Percentiles rank a stretch among this genome's conserved stretches.
These are phyloP conservation scores for Oplegnathus fasciatus DNA, from an alignment of 2,113 vertebrate genomes.

Conservation along the genomic window DNA sequence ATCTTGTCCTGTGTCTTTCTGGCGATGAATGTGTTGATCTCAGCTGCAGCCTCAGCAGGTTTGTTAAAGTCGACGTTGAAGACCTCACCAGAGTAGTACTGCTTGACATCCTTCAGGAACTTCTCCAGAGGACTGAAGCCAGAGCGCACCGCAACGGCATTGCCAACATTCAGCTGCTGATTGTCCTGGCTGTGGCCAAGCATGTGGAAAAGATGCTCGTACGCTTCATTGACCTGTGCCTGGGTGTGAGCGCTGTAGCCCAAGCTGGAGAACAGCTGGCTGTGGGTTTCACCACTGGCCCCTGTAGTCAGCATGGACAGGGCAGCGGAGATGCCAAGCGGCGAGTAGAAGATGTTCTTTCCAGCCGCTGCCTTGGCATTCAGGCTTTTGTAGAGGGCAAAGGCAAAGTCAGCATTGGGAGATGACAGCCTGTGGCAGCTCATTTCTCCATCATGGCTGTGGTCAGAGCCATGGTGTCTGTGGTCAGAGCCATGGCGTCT, in stretches of 20 bases:
- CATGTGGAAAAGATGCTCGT: conserved; percentile 75
- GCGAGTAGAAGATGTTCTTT: conserved; percentile 86
- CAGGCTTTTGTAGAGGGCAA: conserved; percentile 86
- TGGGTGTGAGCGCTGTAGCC: conserved; percentile 63
- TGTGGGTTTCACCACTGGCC: conserved; percentile 66
- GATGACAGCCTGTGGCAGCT: conserved; percentile 58
- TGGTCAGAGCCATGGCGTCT: too few relatives aligned
- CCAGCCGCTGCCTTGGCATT: conserved; percentile 47
- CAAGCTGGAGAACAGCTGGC: conserved; percentile 82
- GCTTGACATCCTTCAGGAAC: conserved; percentile 76
- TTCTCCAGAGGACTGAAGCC: conserved; percentile 60
- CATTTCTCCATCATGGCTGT: neutral
- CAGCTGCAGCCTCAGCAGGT: conserved; percentile 68
- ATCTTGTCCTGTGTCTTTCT: conserved; percentile 84
- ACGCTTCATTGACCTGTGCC: conserved; percentile 71
- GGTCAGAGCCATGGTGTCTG: conserved; percentile 2
- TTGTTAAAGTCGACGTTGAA: conserved; percentile 85
- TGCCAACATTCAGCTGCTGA: conserved; percentile 79
- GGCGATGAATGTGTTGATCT: conserved; percentile 81
- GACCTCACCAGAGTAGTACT: conserved; percentile 70
- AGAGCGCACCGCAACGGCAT: conserved; percentile 67
- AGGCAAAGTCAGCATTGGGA: conserved; percentile 86
- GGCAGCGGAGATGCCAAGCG: conserved; percentile 78
- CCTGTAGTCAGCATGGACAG: conserved; percentile 80
- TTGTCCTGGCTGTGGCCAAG: conserved; percentile 70